Conservation (phyloP, 2,797 vertebrate species). For the Kryptolebias ocellatus region DNA sequence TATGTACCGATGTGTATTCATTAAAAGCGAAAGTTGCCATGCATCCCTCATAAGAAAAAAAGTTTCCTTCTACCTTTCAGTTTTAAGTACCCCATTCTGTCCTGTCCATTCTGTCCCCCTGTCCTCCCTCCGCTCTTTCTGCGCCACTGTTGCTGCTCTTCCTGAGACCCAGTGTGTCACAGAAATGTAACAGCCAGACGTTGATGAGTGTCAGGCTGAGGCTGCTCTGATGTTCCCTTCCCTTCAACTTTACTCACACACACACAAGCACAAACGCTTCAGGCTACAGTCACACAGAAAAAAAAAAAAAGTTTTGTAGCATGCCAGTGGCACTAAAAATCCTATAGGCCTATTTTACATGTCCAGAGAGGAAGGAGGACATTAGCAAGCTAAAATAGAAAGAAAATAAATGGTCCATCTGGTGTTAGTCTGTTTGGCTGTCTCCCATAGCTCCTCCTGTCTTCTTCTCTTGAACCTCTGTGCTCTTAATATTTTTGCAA, state of each 20-base stretch:
- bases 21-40: slow-evolving; percentile 19
- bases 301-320: neutral
- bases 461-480: slow-evolving; percentile 29
- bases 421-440: slow-evolving; percentile 18
- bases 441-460: slow-evolving; percentile 18
- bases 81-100: slow-evolving; percentile 33
- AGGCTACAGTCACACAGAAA: slow-evolving; percentile 15
- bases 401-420: neutral
- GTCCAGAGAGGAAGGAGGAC: neutral
- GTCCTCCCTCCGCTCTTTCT: slow-evolving; percentile 31
- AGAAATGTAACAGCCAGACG: slow-evolving; percentile 75
- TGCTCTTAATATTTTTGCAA: slow-evolving; percentile 51
- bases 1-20: neutral
- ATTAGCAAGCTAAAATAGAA: neutral
- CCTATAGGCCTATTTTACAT: slow-evolving; percentile 2
- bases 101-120: slow-evolving; percentile 31
- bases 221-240: slow-evolving; percentile 54
- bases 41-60: slow-evolving; percentile 50
- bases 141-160: slow-evolving; percentile 40
- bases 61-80: slow-evolving; percentile 57
- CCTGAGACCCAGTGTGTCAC: slow-evolving; percentile 70
- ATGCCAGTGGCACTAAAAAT: neutral
- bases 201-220: slow-evolving; percentile 73
- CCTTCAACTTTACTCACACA: slow-evolving; percentile 52
- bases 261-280: slow-evolving; percentile 38